Evolutionary conservation across 1,140 invertebrate genomes (phyloP).

Genomic region (Druon quercuslanigerum): DNA sequence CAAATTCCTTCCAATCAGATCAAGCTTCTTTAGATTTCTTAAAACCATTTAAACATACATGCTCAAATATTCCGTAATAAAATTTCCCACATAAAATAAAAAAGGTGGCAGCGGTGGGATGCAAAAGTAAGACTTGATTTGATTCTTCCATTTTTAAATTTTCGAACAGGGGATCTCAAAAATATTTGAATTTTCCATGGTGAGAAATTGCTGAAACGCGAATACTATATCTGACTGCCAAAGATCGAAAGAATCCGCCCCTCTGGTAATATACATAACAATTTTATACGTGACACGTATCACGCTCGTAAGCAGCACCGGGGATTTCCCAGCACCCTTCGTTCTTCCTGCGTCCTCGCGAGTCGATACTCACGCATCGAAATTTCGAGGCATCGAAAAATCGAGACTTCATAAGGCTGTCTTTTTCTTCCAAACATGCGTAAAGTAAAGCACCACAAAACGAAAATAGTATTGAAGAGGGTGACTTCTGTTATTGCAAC

Average conservation of each 20-base stretch:
- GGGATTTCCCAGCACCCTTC: slow-evolving; percentile 13
- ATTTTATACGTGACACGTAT: slow-evolving; percentile 51
- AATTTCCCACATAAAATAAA: too few relatives aligned
- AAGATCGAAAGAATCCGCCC: slow-evolving; percentile 32
- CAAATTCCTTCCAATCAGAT: too few relatives aligned
- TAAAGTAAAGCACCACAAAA: slow-evolving; percentile 14
- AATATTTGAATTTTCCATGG: slow-evolving; percentile 7
- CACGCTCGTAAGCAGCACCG: slow-evolving; percentile 36
- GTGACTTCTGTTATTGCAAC: slow-evolving; percentile 18
- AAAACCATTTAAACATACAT: too few relatives aligned
- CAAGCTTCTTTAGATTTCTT: too few relatives aligned
- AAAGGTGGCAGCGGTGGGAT: too few relatives aligned
- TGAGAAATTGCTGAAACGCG: slow-evolving; percentile 19
- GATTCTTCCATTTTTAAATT: background rate
- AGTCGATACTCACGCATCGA: slow-evolving; percentile 35
- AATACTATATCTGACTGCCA: background rate
- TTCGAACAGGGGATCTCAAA: slow-evolving; percentile 9
- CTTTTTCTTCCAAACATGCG: slow-evolving; percentile 4
- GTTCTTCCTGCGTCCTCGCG: background rate
- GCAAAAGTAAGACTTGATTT: too few relatives aligned
- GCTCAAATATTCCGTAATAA: too few relatives aligned
- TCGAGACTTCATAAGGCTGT: slow-evolving; percentile 30
- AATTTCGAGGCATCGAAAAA: slow-evolving; percentile 35
- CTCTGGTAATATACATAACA: slow-evolving; percentile 47
- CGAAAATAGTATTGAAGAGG: slow-evolving; percentile 26